These are phyloP conservation scores for Nephotettix cincticeps DNA, from an alignment of 1,140 invertebrate species.

Conservation along the genomic window DNA sequence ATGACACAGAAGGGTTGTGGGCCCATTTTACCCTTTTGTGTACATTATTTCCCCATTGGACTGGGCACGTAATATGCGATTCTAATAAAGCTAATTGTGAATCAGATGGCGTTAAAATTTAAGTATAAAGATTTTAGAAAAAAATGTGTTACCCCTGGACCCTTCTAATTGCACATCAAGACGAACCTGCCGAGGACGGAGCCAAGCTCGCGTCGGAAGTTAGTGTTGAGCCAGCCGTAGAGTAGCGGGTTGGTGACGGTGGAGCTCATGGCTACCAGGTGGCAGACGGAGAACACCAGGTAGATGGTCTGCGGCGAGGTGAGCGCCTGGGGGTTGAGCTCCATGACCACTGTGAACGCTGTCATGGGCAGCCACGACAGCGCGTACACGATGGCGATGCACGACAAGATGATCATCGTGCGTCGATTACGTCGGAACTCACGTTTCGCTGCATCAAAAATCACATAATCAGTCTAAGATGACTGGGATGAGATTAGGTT, in stretches of 20 bases:
- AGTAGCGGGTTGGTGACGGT: slow-evolving; percentile 55
- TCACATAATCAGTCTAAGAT: no score
- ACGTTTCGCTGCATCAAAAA: slow-evolving; percentile 39
- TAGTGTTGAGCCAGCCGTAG: slow-evolving; percentile 58
- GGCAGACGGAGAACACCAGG: slow-evolving; percentile 51
- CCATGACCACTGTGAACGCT: slow-evolving; percentile 52
- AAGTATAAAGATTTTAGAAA: no score
- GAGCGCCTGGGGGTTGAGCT: slow-evolving; percentile 37
- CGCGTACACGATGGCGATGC: slow-evolving; percentile 51
- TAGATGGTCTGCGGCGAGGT: slow-evolving; percentile 45
- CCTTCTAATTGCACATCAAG: no score
- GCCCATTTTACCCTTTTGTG: no score
- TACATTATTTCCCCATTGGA: no score
- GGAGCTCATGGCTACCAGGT: slow-evolving; percentile 58
- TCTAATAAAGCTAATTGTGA: no score
- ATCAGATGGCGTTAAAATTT: no score
- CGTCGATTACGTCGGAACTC: slow-evolving; percentile 52
- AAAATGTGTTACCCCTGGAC: no score
- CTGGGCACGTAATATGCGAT: no score
- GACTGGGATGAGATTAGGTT: no score
- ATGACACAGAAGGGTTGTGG: no score
- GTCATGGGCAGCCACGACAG: slow-evolving; percentile 56
- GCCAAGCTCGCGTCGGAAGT: slow-evolving; percentile 49
- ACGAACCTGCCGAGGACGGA: slow-evolving; percentile 25
- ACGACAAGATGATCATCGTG: slow-evolving; percentile 49